Conservation (phyloP, 2,113 vertebrate genomes). For the Oncorhynchus mykiss region DNA sequence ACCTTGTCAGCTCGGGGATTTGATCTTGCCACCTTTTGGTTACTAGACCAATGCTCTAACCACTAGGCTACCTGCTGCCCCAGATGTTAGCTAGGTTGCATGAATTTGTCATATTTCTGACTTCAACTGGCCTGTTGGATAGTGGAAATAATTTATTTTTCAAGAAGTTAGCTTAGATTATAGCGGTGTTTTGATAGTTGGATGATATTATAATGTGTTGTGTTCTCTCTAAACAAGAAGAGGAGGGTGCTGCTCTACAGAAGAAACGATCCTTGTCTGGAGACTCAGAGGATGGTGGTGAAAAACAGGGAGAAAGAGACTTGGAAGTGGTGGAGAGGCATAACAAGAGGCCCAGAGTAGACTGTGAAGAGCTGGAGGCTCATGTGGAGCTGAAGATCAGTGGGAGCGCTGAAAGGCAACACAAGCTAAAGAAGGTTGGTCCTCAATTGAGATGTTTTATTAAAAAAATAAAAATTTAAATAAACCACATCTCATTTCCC, state of each 20-base stretch:
- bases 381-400: background rate
- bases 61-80: too few relatives aligned
- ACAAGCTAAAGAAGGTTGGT: background rate
- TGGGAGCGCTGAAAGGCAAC: background rate
- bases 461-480: too few relatives aligned
- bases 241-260: background rate
- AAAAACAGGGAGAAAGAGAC: background rate
- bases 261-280: background rate
- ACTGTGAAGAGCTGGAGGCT: background rate
- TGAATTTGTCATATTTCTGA: too few relatives aligned
- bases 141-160: too few relatives aligned
- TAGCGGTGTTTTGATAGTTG: too few relatives aligned
- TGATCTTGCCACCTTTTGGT: too few relatives aligned
- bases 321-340: slow-evolving; percentile 1
- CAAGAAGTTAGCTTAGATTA: too few relatives aligned
- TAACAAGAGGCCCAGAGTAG: background rate
- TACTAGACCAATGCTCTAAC: too few relatives aligned
- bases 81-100: too few relatives aligned
- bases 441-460: background rate
- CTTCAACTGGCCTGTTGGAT: too few relatives aligned
- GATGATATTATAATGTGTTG: background rate
- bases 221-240: background rate
- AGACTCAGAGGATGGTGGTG: slow-evolving; percentile 6
- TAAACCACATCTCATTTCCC: background rate
- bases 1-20: too few relatives aligned